Base-by-base conservation (phyloP, 2,888 invertebrate genomes). In the Pseudanteris insignis region DNA sequence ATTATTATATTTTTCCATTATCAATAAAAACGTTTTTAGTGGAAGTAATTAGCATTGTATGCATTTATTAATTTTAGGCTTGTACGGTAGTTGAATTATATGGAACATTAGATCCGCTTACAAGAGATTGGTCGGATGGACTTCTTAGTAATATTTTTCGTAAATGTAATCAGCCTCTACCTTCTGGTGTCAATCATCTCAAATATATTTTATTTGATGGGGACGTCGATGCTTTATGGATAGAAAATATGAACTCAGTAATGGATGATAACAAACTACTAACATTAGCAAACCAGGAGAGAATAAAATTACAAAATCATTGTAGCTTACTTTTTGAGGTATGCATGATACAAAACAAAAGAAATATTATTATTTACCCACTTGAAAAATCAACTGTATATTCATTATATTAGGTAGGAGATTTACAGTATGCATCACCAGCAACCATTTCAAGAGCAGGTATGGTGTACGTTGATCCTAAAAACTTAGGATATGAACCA, bases 241-340 rank as follows among this genome's bases (percentile, higher is more conserved):
- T 96, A 65, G 96, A 96, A 81, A 96, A 95, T 81, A 95, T 96
- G 94, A 96, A 95, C 82, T 94, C 94, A 0, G 94, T 96, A 1
- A 95, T 96, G 95, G 96, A 96, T 74, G 95, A 96, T 79, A 96
- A 95, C 77, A 91, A 89, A 74, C 82, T 95, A 29, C 81, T 96
- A 47, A 96, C 95, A 0, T 82, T 96, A 54, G 93, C 94, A 2
- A 96, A 95, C 77, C 94, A 94, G 48, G 92, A 96, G 81, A 84
- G 94, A 61, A 92, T 94, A 63, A 85, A 92, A 58, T 82, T 94
- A 53, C 89, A 90, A 72, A 86, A 88, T 57, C 88, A 92, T 79
- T 91, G 92, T 78, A 87, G 90, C 15, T 81, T 96, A 57, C 81
- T 96, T 34, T 95, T 95, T 81, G 95, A 96, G 84, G 89, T 87